phyloP scores from a whole-genome alignment of 1,140 invertebrate genomes.

The Pseudachorutes palmiensis region DNA sequence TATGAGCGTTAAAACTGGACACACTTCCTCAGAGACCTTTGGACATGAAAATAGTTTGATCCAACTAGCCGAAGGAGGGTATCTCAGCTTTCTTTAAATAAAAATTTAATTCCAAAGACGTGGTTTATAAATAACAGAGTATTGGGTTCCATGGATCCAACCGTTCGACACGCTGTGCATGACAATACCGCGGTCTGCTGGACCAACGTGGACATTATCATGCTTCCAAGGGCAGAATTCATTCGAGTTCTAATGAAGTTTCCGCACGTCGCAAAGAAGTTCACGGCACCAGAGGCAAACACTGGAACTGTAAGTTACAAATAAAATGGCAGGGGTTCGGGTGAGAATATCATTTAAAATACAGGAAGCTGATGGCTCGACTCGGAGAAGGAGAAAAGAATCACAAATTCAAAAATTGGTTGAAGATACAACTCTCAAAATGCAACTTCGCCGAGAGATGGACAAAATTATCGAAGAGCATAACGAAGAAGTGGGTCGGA shows the following conservation, averaged over 20 bases:
- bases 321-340: no score
- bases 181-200: neutral
- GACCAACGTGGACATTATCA: constrained; percentile 21
- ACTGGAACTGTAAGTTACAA: no score
- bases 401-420: neutral
- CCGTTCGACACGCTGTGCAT: neutral
- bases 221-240: no score
- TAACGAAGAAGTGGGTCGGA: neutral
- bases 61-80: neutral
- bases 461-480: neutral
- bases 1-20: neutral
- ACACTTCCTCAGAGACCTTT: neutral
- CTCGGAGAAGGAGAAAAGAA: no score
- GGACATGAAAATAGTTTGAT: neutral
- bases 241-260: no score
- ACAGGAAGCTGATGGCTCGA: no score
- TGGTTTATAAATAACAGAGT: neutral
- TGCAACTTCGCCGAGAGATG: neutral
- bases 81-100: no score
- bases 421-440: neutral
- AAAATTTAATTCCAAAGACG: neutral
- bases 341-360: no score
- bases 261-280: no score
- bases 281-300: no score
- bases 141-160: neutral